Conservation (phyloP, 2,888 invertebrate genomes). For the Torymus aiolomorphi region DNA sequence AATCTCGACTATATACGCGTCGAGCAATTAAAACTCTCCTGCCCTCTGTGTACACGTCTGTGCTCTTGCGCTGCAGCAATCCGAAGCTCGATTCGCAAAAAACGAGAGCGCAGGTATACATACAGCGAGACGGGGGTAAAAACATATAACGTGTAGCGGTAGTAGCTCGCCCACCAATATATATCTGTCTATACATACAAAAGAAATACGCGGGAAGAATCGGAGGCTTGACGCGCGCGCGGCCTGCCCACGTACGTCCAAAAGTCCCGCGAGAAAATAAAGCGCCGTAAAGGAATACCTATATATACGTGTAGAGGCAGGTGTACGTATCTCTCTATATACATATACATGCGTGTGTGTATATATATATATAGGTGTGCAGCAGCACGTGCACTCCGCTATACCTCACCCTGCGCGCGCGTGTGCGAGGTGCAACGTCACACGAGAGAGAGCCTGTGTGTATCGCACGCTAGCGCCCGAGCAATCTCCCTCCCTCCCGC, state of each 20-base stretch:
- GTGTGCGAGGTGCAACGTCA: constrained; percentile 12
- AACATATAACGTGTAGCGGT: neutral
- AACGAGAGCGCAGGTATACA: neutral
- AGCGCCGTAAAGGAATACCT: no score
- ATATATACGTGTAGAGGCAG: no score
- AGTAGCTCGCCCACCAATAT: no score
- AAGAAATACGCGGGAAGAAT: no score
- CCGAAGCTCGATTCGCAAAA: constrained; percentile 14
- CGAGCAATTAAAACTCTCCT: constrained; percentile 42
- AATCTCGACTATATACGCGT: neutral
- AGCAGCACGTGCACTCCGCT: neutral
- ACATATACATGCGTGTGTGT: no score
- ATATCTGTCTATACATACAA: no score
- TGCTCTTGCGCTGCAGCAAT: neutral
- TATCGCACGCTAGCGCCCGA: constrained; percentile 33
- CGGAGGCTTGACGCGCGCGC: no score
- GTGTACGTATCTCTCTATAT: no score
- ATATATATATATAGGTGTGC: no score
- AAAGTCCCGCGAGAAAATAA: no score
- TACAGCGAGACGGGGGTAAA: neutral
- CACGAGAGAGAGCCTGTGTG: constrained; percentile 33
- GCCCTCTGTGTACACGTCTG: constrained; percentile 2
- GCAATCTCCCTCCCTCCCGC: constrained; percentile 43
- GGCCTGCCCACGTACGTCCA: no score
- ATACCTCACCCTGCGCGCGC: neutral